A percentile compares a stretch with the other conserved stretches of the same genome.
These are phyloP conservation scores for Carabus problematicus DNA, from an alignment of 2,888 invertebrate species.

Conservation along the genomic window DNA sequence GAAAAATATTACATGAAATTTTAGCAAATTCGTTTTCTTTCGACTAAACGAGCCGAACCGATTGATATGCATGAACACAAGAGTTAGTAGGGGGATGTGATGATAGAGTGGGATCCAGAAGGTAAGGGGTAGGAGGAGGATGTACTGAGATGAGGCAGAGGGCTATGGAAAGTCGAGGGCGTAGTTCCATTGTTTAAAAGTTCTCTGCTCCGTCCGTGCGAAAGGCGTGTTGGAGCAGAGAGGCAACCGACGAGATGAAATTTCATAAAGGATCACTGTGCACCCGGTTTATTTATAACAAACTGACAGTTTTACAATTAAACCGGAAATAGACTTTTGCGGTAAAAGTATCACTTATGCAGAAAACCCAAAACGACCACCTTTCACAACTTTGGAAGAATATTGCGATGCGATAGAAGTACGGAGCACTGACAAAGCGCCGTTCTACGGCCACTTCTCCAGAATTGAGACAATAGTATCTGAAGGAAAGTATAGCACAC, in stretches of 20 bases:
- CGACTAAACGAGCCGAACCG: slow-evolving; percentile 33
- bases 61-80: slow-evolving; percentile 14
- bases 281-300: slow-evolving; percentile 38
- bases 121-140: slow-evolving; percentile 8
- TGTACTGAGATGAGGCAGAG: slow-evolving; percentile 3
- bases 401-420: slow-evolving; percentile 5
- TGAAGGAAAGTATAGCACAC: no score
- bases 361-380: slow-evolving; percentile 5
- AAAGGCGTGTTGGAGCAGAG: slow-evolving; percentile 14
- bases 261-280: slow-evolving; percentile 39
- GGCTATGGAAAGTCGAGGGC: slow-evolving; percentile 5
- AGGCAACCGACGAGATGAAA: slow-evolving; percentile 30
- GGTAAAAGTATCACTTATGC: slow-evolving; percentile 41
- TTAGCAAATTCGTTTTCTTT: slow-evolving; percentile 35
- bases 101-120: no score
- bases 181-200: slow-evolving; percentile 38
- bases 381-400: neutral
- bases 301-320: slow-evolving; percentile 42
- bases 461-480: no score
- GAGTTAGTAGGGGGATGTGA: neutral
- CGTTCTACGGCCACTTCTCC: no score
- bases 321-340: slow-evolving; percentile 38
- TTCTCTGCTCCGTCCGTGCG: slow-evolving; percentile 31
- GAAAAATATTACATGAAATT: slow-evolving; percentile 35
- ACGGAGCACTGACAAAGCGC: neutral